phyloP scores from a whole-genome alignment of 2,888 invertebrate genomes.

The Rotaria socialis region DNA sequence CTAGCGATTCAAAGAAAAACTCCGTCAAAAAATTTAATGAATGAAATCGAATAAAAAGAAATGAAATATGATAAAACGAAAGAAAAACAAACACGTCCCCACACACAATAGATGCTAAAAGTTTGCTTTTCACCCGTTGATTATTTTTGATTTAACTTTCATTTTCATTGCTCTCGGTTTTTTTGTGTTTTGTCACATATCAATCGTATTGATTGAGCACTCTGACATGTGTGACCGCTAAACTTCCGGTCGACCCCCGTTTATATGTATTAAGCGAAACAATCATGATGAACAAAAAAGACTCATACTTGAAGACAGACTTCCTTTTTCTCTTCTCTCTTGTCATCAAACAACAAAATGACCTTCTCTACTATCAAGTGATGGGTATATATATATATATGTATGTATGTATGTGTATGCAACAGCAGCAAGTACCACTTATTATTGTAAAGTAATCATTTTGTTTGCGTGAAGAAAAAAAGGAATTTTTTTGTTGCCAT shows the following conservation, averaged over 20 bases:
- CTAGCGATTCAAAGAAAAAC: not conserved
- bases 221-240: slow-evolving; percentile 8
- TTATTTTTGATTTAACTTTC: not conserved
- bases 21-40: not conserved
- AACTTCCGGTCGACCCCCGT: not conserved
- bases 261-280: too few species aligned
- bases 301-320: not conserved
- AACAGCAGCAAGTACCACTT: not conserved
- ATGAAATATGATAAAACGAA: not conserved
- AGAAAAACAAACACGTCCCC: too few species aligned
- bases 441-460: not conserved
- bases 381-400: not conserved
- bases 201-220: not conserved
- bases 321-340: not conserved
- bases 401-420: not conserved
- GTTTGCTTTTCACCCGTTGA: not conserved
- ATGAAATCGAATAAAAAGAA: not conserved
- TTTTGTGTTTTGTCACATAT: not conserved
- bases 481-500: not conserved
- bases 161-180: not conserved
- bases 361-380: not conserved
- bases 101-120: too few species aligned
- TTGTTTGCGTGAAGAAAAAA: not conserved
- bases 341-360: not conserved
- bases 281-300: not conserved